Percentiles rank a stretch among this genome's conserved stretches.
Conservation (phyloP, 2,797 vertebrate species). For the Dendrocincla tyrannina region DNA sequence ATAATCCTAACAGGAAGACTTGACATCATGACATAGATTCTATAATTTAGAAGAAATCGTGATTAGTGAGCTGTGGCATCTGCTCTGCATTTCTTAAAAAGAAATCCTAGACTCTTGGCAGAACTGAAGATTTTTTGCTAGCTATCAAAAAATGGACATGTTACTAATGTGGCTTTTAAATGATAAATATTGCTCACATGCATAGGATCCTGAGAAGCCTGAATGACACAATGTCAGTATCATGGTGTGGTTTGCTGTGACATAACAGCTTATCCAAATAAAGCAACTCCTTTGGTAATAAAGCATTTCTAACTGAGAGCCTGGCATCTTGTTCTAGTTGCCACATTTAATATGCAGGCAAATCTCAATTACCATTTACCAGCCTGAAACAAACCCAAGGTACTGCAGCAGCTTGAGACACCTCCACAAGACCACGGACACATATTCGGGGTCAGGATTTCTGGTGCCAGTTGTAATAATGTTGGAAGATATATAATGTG, state of each 20-base stretch:
- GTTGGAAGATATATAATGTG: neutral
- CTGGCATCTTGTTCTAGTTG: neutral
- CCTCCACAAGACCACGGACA: neutral
- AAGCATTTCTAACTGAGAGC: neutral
- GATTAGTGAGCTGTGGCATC: neutral
- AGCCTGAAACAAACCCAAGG: neutral
- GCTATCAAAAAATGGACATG: neutral
- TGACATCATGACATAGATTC: constrained; percentile 19
- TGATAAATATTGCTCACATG: neutral
- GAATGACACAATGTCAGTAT: neutral
- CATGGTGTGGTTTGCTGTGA: neutral
- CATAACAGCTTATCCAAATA: neutral
- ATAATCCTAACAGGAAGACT: constrained; percentile 12
- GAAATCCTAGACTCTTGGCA: neutral
- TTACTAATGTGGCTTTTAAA: neutral
- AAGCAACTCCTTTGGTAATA: neutral
- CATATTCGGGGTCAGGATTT: neutral
- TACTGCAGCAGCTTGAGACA: neutral
- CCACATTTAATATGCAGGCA: neutral
- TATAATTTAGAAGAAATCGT: neutral
- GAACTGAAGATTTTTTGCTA: neutral
- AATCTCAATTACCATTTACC: neutral
- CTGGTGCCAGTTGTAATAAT: neutral
- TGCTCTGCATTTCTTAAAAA: neutral
- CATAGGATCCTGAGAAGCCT: neutral